Percentiles rank a stretch among this genome's conserved stretches.
These are phyloP conservation scores for Nomia melanderi DNA, from an alignment of 1,140 invertebrate genomes.

Conservation along the genomic window DNA sequence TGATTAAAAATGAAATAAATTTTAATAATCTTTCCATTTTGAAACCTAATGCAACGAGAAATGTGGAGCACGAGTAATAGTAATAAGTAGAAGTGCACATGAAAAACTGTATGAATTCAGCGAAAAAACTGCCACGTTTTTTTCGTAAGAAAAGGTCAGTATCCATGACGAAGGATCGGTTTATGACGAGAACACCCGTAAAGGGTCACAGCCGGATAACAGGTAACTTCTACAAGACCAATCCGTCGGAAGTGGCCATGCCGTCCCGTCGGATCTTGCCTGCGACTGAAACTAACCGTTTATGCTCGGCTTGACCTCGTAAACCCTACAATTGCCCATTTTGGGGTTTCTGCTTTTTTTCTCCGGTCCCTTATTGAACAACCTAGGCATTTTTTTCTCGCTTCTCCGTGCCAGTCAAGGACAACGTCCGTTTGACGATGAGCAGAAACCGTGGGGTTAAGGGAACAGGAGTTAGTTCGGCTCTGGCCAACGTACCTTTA, in stretches of 20 bases:
- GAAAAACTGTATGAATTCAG: too few species aligned
- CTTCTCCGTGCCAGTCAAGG: constrained; percentile 45
- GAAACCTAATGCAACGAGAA: too few species aligned
- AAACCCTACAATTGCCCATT: constrained; percentile 72
- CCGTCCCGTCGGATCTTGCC: constrained; percentile 53
- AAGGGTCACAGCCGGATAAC: constrained; percentile 16
- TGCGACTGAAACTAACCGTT: constrained; percentile 45
- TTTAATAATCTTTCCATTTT: too few species aligned
- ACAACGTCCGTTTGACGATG: constrained; percentile 65
- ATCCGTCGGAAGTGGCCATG: constrained; percentile 53
- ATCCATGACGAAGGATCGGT: not conserved
- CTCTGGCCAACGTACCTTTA: constrained; percentile 61
- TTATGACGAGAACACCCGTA: constrained; percentile 8
- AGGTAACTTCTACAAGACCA: constrained; percentile 28
- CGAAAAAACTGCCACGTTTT: not conserved
- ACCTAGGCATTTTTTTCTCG: constrained; percentile 45
- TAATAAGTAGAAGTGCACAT: too few species aligned
- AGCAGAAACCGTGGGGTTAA: constrained; percentile 72
- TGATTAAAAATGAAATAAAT: too few species aligned
- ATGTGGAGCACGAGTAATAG: too few species aligned
- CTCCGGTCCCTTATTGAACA: constrained; percentile 52
- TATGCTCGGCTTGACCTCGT: constrained; percentile 67
- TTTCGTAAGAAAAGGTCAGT: not conserved
- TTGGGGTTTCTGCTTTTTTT: constrained; percentile 68
- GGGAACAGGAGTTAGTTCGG: constrained; percentile 71